phyloP scores from a whole-genome alignment of 2,888 invertebrate genomes.

The Lasiommata megera region DNA sequence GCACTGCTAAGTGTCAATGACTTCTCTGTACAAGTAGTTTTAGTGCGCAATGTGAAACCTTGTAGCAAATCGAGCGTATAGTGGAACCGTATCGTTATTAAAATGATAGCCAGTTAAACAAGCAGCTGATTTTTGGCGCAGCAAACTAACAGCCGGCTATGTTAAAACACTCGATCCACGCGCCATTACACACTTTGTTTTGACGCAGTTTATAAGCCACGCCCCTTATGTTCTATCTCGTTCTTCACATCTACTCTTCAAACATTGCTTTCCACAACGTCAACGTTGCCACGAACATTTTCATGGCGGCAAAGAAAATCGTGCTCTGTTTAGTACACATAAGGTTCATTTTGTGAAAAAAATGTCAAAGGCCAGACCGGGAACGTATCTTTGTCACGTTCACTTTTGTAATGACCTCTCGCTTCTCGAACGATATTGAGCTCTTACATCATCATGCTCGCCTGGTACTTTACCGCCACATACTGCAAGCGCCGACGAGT shows the following conservation, averaged over 20 bases:
- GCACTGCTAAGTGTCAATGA: conserved; percentile 11
- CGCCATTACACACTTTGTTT: conserved; percentile 44
- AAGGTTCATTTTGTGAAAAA: conserved; percentile 46
- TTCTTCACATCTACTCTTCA: conserved; percentile 29
- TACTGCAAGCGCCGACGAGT: conserved; percentile 75
- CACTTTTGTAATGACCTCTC: conserved; percentile 45
- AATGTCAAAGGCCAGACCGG: conserved; percentile 34
- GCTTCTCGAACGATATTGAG: conserved; percentile 41
- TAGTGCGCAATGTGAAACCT: conserved; percentile 3
- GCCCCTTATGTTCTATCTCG: conserved; percentile 57
- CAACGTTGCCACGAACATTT: conserved; percentile 59
- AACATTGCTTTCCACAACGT: conserved; percentile 52
- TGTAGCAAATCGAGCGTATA: conserved; percentile 17
- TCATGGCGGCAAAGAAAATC: conserved; percentile 36
- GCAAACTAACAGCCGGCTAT: conserved; percentile 52
- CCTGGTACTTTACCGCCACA: conserved; percentile 80
- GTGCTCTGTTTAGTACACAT: conserved; percentile 35
- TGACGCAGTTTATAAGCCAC: conserved; percentile 64
- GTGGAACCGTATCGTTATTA: conserved; percentile 12
- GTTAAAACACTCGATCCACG: conserved; percentile 37
- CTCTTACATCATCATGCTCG: conserved; percentile 54
- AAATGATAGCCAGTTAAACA: conserved; percentile 28
- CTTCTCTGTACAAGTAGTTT: conserved; percentile 7
- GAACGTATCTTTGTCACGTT: conserved; percentile 45
- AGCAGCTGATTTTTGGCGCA: conserved; percentile 76